Evolutionary conservation across 2,797 vertebrate species (phyloP).

Genomic region (Amazona ochrocephala): DNA sequence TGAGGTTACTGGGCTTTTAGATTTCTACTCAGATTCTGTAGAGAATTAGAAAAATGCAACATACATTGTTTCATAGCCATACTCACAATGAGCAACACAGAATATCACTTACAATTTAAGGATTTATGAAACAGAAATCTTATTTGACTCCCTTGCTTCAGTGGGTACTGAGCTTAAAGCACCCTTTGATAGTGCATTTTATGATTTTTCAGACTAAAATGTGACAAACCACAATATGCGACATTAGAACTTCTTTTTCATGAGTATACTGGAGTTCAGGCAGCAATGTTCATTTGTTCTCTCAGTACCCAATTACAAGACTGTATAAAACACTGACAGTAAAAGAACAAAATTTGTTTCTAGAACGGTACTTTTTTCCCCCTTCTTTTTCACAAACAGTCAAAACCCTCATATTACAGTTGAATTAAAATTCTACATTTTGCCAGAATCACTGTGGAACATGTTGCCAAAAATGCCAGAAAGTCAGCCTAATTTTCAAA

Average conservation of each 20-base stretch:
- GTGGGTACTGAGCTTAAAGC: background rate
- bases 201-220: constrained; percentile 23
- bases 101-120: constrained; percentile 71
- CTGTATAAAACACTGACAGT: background rate
- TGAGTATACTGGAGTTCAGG: background rate
- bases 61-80: constrained; percentile 55
- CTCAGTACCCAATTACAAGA: background rate
- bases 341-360: background rate
- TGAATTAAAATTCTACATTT: constrained; percentile 3
- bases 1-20: constrained; percentile 66
- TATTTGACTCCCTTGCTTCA: constrained; percentile 72
- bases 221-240: background rate
- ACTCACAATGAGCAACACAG: constrained; percentile 29
- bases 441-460: background rate
- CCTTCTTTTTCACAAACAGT: background rate
- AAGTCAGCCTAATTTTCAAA: constrained; percentile 62
- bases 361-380: background rate
- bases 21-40: constrained; percentile 50
- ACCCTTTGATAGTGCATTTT: background rate
- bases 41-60: constrained; percentile 55
- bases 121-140: constrained; percentile 67
- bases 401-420: background rate
- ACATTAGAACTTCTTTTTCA: background rate
- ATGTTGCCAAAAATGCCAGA: constrained; percentile 6
- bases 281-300: background rate